These are phyloP conservation scores for Bufotes viridis DNA, from an alignment of 2,797 vertebrate species.

Conservation along the genomic window DNA sequence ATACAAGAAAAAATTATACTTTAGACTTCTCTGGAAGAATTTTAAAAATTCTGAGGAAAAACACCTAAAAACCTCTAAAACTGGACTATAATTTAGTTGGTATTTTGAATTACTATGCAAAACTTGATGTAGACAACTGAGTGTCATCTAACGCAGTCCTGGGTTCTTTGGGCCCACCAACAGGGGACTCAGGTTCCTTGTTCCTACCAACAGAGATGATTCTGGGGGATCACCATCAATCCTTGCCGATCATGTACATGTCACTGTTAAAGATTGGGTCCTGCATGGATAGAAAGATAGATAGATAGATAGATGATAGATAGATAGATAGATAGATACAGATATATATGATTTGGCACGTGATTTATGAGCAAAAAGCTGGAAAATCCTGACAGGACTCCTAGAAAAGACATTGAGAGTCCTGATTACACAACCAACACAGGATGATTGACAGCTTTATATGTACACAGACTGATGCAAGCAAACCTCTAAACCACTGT, in stretches of 20 bases:
- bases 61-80: background rate
- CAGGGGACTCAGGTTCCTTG: background rate
- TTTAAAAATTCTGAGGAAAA: background rate
- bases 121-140: background rate
- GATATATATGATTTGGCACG: too few relatives aligned
- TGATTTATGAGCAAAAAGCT: too few relatives aligned
- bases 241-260: background rate
- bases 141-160: too few relatives aligned
- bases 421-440: too few relatives aligned
- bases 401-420: too few relatives aligned
- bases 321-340: too few relatives aligned
- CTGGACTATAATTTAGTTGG: background rate
- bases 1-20: background rate
- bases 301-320: too few relatives aligned
- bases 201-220: background rate
- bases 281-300: too few relatives aligned
- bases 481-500: too few relatives aligned
- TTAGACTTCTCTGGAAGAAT: background rate
- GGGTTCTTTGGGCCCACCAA: background rate
- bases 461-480: too few relatives aligned
- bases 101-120: background rate
- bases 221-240: background rate
- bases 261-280: background rate
- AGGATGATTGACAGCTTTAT: too few relatives aligned
- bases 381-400: too few relatives aligned